Percentiles rank a stretch among this genome's conserved stretches.
phyloP scores from a whole-genome alignment of 2,113 vertebrate species.

The Cinclus cinclus region DNA sequence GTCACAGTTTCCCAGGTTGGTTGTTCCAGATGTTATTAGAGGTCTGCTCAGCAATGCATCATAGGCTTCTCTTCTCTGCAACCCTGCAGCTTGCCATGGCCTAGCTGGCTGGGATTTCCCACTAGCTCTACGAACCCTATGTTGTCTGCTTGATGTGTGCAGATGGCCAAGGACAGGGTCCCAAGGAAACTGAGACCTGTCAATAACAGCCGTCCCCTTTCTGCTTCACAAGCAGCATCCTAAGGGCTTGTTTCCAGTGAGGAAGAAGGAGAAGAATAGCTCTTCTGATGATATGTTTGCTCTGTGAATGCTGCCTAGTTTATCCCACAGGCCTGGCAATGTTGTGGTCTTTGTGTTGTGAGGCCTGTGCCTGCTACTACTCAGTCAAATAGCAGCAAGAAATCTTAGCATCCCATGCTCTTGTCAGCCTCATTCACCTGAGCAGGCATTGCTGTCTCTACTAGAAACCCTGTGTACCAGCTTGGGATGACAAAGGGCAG shows the following conservation, averaged over 20 bases:
- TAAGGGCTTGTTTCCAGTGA: neutral
- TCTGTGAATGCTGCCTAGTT: neutral
- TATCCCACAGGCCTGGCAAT: neutral
- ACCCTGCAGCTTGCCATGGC: neutral
- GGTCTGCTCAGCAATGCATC: neutral
- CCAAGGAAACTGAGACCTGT: neutral
- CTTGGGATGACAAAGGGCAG: neutral
- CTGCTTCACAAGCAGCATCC: neutral
- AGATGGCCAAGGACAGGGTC: neutral
- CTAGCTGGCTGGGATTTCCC: neutral
- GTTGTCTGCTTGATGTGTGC: neutral
- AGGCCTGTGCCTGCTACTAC: neutral
- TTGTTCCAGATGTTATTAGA: neutral
- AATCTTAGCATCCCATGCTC: neutral
- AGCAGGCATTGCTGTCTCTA: neutral
- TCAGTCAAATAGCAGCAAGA: neutral
- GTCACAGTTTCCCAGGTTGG: neutral
- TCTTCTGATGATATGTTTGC: neutral
- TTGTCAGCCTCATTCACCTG: neutral
- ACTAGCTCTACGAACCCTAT: accelerated
- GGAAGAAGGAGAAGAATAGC: neutral
- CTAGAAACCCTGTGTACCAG: neutral
- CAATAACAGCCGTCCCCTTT: neutral
- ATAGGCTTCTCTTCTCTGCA: neutral
- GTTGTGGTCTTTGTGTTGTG: neutral